Conservation (phyloP, 2,113 vertebrate species). For the Cyphomyrus plagiostoma region DNA sequence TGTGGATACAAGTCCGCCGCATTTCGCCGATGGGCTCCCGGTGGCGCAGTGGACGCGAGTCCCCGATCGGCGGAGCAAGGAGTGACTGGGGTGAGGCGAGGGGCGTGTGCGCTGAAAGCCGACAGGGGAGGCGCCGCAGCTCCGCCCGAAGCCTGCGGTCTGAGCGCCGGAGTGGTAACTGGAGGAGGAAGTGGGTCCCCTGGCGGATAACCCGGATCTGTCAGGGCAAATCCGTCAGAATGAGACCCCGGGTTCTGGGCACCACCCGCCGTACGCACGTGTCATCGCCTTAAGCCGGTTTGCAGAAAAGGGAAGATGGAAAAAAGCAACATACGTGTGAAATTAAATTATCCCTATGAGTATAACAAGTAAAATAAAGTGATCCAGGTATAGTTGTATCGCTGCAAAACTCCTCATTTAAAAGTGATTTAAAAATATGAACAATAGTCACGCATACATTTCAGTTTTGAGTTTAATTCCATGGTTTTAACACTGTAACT, state of each 20-base stretch:
- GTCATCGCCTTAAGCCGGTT: neutral
- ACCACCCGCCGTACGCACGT: constrained; percentile 47
- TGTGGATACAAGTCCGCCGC: neutral
- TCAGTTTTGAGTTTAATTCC: neutral
- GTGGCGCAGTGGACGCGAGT: neutral
- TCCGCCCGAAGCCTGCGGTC: constrained; percentile 5
- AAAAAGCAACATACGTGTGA: neutral
- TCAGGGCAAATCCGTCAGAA: constrained; percentile 69
- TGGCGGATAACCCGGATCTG: constrained; percentile 69
- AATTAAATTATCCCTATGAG: neutral
- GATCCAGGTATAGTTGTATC: neutral
- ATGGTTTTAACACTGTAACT: neutral
- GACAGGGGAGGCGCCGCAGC: constrained; percentile 16
- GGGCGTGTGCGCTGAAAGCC: neutral
- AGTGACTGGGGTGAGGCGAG: neutral
- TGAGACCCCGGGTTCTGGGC: constrained; percentile 40
- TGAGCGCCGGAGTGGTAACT: constrained; percentile 35
- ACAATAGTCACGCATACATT: neutral
- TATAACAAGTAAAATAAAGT: neutral
- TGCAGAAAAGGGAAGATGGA: neutral
- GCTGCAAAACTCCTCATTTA: neutral
- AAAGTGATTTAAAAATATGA: neutral
- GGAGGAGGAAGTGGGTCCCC: constrained; percentile 58
- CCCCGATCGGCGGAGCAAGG: neutral
- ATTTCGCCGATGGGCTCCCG: neutral